A percentile compares a stretch with the other conserved stretches of the same genome.
Evolutionary conservation across 2,113 vertebrate genomes (phyloP).

Genomic region (Phyllopteryx taeniolatus): DNA sequence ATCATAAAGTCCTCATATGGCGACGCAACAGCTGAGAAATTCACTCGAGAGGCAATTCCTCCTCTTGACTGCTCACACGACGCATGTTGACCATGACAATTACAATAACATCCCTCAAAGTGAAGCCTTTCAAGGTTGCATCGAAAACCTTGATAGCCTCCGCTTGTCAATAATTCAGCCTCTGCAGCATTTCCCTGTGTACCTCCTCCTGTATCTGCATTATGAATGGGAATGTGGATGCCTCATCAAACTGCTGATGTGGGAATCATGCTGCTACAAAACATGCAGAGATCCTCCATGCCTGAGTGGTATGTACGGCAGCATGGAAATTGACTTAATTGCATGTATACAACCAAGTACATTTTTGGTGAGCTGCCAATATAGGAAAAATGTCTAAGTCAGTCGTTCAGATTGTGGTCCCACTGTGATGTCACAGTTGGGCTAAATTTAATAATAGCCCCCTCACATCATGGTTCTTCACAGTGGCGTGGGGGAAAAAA

Average conservation of each 20-base stretch:
- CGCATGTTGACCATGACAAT: constrained; percentile 38
- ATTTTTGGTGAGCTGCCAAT: not conserved
- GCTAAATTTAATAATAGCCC: too few relatives aligned
- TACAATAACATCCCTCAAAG: constrained; percentile 17
- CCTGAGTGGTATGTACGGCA: not conserved
- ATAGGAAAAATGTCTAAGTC: not conserved
- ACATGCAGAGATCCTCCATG: not conserved
- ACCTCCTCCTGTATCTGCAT: constrained; percentile 27
- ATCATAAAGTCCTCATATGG: not conserved
- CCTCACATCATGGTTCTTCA: too few relatives aligned
- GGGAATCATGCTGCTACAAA: not conserved
- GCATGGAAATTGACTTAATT: not conserved
- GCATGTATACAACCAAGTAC: not conserved
- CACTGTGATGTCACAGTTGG: not conserved
- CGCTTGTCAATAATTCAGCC: constrained; percentile 50
- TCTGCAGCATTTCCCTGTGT: constrained; percentile 17
- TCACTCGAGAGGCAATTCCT: constrained; percentile 35
- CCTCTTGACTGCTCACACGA: not conserved
- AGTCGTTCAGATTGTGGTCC: not conserved
- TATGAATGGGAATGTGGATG: constrained; percentile 9
- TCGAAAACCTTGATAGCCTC: constrained; percentile 37
- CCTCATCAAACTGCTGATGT: not conserved
- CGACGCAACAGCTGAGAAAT: constrained; percentile 27
- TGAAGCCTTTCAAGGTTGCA: constrained; percentile 20
- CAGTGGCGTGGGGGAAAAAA: too few relatives aligned